Percentiles rank a stretch among this genome's conserved stretches.
Conservation (phyloP, 2,888 invertebrate species). For the Euzophera pinguis region DNA sequence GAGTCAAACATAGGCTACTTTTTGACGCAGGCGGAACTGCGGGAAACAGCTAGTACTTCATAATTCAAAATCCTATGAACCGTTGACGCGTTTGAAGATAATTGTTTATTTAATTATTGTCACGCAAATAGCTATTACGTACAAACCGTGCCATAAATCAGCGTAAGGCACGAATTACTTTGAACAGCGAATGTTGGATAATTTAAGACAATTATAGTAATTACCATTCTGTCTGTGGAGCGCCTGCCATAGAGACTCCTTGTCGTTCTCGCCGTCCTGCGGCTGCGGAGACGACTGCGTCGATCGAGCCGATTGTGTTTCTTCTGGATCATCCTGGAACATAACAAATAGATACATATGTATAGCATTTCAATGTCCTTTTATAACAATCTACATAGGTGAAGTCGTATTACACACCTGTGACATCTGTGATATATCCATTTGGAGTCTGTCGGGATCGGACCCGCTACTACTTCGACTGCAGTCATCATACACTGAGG, state of each 20-base stretch:
- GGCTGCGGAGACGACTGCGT: slow-evolving; percentile 70
- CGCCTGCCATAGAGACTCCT: slow-evolving; percentile 79
- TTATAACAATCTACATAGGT: too few species aligned
- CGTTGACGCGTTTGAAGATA: neutral
- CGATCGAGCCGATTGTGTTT: slow-evolving; percentile 71
- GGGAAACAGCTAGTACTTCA: too few species aligned
- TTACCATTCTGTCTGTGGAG: slow-evolving; percentile 77
- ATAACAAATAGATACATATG: slow-evolving; percentile 16
- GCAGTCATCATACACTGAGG: slow-evolving; percentile 77
- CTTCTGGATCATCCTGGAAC: slow-evolving; percentile 71
- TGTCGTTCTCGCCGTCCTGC: slow-evolving; percentile 68
- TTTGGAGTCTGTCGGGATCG: slow-evolving; percentile 87
- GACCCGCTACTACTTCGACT: slow-evolving; percentile 85
- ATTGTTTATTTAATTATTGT: neutral
- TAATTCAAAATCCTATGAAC: neutral
- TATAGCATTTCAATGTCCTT: neutral
- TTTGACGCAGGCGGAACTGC: too few species aligned
- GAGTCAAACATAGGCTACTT: too few species aligned
- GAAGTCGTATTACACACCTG: slow-evolving; percentile 46
- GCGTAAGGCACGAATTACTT: neutral
- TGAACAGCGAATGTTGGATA: slow-evolving; percentile 1
- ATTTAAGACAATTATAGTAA: slow-evolving; percentile 3
- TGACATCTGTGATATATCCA: slow-evolving; percentile 82
- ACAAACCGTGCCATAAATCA: slow-evolving; percentile 13
- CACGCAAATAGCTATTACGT: neutral